Evolutionary conservation across 2,888 invertebrate species (phyloP), one percentile per base, ranked within the genome.

Genomic region (Andrena bucephala): DNA sequence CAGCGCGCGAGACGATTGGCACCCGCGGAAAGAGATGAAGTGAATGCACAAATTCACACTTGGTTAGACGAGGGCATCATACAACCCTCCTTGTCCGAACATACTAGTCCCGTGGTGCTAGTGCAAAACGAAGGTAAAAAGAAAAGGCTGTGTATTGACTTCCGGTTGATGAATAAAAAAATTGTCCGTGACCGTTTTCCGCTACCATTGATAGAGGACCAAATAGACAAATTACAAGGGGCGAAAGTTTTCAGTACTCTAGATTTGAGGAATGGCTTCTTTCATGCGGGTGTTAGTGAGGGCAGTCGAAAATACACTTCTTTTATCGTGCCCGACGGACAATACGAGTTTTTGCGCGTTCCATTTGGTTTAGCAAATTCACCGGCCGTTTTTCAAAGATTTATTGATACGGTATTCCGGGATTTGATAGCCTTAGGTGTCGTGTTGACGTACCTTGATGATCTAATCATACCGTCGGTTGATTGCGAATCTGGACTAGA

Each of bases 371-470:
- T 63, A 42, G 24, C 63, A 5, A 63, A 63, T 13, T 63, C 63
- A 42, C 63, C 63, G 2, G 63, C 63, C 3, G 63, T 62, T n/a
- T 63, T 63, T 8, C 63, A 63, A 36, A 63, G 24, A 63, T 63
- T 63, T 42, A 36, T 36, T 6, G 24, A 63, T 24, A 42, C 31
- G 7, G 63, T 63, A 36, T 63, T 63, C 13, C 31, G 24, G 13
- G n/a, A 13, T 4, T n/a, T 63, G 27, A 33, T 62, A 62, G 31
- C 60, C 0, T 33, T 7, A 62, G 33, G 33, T 33, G 33, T 62
- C 20, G n/a, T 62, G 20, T n/a, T 63, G 4, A 24, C 24, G 13
- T 63, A 63, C 42, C 31, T 63, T n/a, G 63, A 63, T 63, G 63
- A 63, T 24, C n/a, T 62, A 13, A 63, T 63, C 24, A 36, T 63